These are phyloP conservation scores for Pogonus chalceus DNA, from an alignment of 1,140 invertebrate genomes.

Conservation along the genomic window DNA sequence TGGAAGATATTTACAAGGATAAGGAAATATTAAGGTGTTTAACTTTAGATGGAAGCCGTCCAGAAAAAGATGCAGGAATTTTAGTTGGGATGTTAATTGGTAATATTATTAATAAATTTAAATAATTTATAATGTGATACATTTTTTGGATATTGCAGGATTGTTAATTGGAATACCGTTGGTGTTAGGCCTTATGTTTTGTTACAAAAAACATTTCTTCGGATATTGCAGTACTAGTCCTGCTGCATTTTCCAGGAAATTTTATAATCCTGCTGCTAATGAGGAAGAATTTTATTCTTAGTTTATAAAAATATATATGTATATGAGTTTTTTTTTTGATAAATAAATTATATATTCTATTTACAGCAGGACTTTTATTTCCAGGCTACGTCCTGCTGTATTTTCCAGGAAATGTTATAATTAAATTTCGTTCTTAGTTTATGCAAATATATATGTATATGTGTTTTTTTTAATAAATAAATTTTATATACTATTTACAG, in stretches of 20 bases:
- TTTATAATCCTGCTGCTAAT: conserved; percentile 51
- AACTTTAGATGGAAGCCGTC: conserved; percentile 46
- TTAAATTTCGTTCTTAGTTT: conserved; percentile 16
- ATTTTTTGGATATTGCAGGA: conserved; percentile 29
- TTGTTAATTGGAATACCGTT: conserved; percentile 55
- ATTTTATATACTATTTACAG: no score
- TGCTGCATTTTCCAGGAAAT: conserved; percentile 50
- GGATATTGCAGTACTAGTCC: conserved; percentile 38
- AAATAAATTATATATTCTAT: no score
- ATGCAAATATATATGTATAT: conserved; percentile 11
- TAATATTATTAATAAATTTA: conserved; percentile 21
- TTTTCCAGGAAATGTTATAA: conserved; percentile 62
- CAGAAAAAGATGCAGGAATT: conserved; percentile 53
- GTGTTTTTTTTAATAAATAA: no score
- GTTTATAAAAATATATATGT: conserved; percentile 11
- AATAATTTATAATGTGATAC: neutral
- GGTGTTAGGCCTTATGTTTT: conserved; percentile 42
- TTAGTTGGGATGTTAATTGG: conserved; percentile 57
- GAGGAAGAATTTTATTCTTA: conserved; percentile 25
- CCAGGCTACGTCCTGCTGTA: conserved; percentile 37
- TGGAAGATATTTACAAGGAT: conserved; percentile 44
- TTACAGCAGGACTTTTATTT: no score
- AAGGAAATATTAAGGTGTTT: conserved; percentile 48
- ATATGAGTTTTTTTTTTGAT: no score
- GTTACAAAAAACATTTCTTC: conserved; percentile 52